Conservation (phyloP, 2,888 invertebrate genomes). For the Pyrocoelia pectoralis region DNA sequence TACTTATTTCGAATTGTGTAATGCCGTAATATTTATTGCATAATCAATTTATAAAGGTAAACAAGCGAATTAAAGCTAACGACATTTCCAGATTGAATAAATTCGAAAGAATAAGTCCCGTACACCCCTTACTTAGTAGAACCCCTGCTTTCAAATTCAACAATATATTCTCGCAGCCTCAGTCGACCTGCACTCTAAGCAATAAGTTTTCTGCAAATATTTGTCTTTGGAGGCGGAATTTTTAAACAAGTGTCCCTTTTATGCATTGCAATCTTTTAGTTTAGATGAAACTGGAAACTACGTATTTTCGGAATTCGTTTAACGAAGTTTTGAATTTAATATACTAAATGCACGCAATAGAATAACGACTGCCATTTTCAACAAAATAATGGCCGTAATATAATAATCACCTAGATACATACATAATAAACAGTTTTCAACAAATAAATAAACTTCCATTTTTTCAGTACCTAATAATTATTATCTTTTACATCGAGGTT, state of each 20-base stretch:
- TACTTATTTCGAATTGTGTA: background rate
- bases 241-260: conserved; percentile 42
- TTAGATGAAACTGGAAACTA: conserved; percentile 11
- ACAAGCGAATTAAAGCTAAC: conserved; percentile 18
- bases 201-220: conserved; percentile 51
- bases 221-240: conserved; percentile 48
- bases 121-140: conserved; percentile 11
- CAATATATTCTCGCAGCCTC: conserved; percentile 24
- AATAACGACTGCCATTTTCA: no score
- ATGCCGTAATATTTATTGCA: background rate
- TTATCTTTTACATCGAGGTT: no score
- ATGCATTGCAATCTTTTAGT: conserved; percentile 22
- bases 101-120: conserved; percentile 12
- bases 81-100: conserved; percentile 7
- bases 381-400: no score
- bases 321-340: background rate
- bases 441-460: no score
- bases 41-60: conserved; percentile 18
- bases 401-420: no score
- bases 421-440: no score
- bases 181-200: conserved; percentile 46
- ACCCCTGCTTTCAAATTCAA: conserved; percentile 28
- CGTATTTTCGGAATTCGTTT: background rate
- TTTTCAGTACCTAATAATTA: no score
- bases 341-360: background rate